Base-by-base conservation (phyloP, 2,888 invertebrate genomes). In the Lycaena phlaeas region DNA sequence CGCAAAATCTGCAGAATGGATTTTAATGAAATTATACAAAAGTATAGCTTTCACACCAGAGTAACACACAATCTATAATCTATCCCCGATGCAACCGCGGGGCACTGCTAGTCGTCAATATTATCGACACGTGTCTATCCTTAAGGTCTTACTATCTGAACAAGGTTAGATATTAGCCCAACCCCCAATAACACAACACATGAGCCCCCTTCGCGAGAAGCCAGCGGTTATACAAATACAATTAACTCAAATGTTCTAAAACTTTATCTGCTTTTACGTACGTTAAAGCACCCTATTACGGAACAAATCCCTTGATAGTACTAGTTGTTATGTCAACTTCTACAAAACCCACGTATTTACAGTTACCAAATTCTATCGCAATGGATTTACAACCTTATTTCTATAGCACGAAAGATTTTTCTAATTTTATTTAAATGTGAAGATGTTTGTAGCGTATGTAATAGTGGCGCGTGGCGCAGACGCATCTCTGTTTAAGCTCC, bases 251-350 rank as follows among this genome's bases (percentile, higher is more conserved):
- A 22, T 9, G 63, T 57, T 57, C 54, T 57, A 59, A 57, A 59
- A 49, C 57, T 61, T 62, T 71, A 70, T 71, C 49, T 58, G 58
- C 62, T 68, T 64, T 64, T 66, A 67, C 71, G 62, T 58, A 52
- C 56, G 64, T 58, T 59, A n/a, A 61, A 56, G 73, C 69, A 69
- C 72, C 64, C 69, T 66, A 71, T 75, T 72, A 72, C 69, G 64
- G 51, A 48, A 57, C 64, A 78, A 79, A 79, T 81, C 81, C 79
- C 81, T 68, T 70, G 81, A 69, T 74, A 79, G 75, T 75, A 70
- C 71, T 74, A 76, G 73, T 70, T 69, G 74, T 72, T 77, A 68
- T 75, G 77, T 76, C 75, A 73, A 76, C 70, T 68, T 62, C 54
- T 50, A 55, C 53, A 49, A 54, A 52, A 48, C 68, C 52, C 57